These are phyloP conservation scores for Carposina sasakii DNA, from an alignment of 1,140 invertebrate genomes.

Conservation along the genomic window DNA sequence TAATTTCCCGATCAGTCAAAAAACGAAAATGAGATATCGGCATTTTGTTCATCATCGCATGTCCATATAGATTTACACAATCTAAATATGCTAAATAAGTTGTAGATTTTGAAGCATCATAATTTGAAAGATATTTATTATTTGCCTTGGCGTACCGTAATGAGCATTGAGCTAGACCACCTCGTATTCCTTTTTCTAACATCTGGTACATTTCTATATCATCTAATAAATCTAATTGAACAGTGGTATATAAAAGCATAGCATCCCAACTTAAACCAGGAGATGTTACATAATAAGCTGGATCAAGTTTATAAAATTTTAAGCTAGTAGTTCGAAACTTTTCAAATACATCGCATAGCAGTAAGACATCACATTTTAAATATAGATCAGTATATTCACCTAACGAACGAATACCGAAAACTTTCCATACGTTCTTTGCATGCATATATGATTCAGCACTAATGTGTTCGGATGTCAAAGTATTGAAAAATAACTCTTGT, in stretches of 20 bases:
- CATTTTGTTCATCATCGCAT: constrained; percentile 19
- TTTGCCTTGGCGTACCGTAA: constrained; percentile 15
- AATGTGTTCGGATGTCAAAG: constrained; percentile 33
- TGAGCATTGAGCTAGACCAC: constrained; percentile 15
- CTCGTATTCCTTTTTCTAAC: constrained; percentile 21
- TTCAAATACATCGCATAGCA: constrained; percentile 67
- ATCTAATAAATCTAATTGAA: constrained; percentile 15
- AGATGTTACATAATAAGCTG: too few relatives aligned
- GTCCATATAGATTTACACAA: constrained; percentile 19
- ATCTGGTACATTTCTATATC: constrained; percentile 20
- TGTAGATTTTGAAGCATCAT: constrained; percentile 5
- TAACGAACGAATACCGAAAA: constrained; percentile 52
- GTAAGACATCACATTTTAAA: constrained; percentile 50
- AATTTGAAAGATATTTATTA: constrained; percentile 15
- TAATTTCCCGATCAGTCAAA: too few relatives aligned
- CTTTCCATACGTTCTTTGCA: constrained; percentile 67
- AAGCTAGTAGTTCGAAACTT: constrained; percentile 52
- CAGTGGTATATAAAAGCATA: constrained; percentile 13
- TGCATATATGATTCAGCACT: constrained; percentile 48
- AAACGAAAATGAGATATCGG: too few relatives aligned
- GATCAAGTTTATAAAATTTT: too few relatives aligned
- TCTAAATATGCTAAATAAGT: constrained; percentile 18
- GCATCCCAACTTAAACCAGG: constrained; percentile 21
- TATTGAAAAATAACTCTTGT: constrained; percentile 45
- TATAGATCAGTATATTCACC: constrained; percentile 62